A percentile compares a stretch with the other conserved stretches of the same genome.
phyloP scores from a whole-genome alignment of 2,888 invertebrate species.

The Dorcus hopei region DNA sequence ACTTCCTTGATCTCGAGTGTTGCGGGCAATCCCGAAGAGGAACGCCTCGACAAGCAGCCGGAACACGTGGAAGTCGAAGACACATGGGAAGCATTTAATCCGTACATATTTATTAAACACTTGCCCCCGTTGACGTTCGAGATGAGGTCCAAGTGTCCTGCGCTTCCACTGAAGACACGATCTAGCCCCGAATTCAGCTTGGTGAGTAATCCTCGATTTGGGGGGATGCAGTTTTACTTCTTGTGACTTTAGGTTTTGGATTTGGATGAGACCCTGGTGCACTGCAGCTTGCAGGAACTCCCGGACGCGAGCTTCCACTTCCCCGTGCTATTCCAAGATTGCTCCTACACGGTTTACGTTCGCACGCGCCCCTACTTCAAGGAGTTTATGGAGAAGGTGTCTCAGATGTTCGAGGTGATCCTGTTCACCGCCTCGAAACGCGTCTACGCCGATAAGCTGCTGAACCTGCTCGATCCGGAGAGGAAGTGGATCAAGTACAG shows the following conservation, averaged over 20 bases:
- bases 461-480: constrained; percentile 87
- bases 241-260: constrained; percentile 54
- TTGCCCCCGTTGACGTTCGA: constrained; percentile 78
- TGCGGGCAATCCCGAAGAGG: constrained; percentile 31
- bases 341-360: constrained; percentile 80
- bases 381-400: constrained; percentile 85
- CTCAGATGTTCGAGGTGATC: constrained; percentile 86
- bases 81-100: constrained; percentile 81
- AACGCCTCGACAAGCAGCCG: constrained; percentile 43
- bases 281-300: constrained; percentile 88
- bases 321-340: constrained; percentile 89
- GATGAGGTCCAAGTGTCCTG: constrained; percentile 71
- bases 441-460: constrained; percentile 89
- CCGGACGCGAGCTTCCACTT: constrained; percentile 92
- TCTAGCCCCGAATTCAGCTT: constrained; percentile 92
- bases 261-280: constrained; percentile 90
- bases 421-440: constrained; percentile 94
- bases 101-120: constrained; percentile 88
- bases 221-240: neutral
- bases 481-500: constrained; percentile 88
- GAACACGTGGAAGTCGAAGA: constrained; percentile 52
- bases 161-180: constrained; percentile 85
- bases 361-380: constrained; percentile 87
- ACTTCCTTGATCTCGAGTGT: constrained; percentile 40
- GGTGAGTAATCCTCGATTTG: constrained; percentile 52